Evolutionary conservation across 2,888 invertebrate species (phyloP).

Genomic region (Autographa gamma): DNA sequence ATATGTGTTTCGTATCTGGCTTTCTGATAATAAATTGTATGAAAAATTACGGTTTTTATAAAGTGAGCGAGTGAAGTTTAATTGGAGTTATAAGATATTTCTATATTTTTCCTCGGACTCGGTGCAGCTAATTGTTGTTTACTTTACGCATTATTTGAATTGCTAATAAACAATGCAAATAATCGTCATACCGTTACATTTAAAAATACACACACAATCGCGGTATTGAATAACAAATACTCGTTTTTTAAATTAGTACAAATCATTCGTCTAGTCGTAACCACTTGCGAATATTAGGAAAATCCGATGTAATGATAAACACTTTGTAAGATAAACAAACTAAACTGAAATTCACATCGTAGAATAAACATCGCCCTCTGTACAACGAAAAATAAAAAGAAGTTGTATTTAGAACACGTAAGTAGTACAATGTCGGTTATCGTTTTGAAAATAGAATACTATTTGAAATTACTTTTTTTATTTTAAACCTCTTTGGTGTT

Average conservation of each 20-base stretch:
- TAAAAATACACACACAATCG: slow-evolving; percentile 32
- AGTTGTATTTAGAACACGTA: slow-evolving; percentile 29
- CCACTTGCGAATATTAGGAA: slow-evolving; percentile 33
- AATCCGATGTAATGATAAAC: slow-evolving; percentile 41
- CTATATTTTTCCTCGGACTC: not conserved
- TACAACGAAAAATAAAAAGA: slow-evolving; percentile 16
- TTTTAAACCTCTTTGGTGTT: not conserved
- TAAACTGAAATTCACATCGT: slow-evolving; percentile 18
- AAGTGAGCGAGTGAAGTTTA: not conserved
- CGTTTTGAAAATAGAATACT: not conserved
- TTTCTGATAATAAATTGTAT: not conserved
- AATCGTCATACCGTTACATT: not conserved
- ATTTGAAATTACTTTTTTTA: not conserved
- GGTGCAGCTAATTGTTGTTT: slow-evolving; percentile 1
- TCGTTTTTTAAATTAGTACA: slow-evolving; percentile 26
- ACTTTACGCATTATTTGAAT: not conserved
- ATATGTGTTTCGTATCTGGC: slow-evolving; percentile 14
- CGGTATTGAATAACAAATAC: slow-evolving; percentile 14
- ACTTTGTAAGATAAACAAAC: slow-evolving; percentile 35
- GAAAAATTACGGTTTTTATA: not conserved
- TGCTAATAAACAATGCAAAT: not conserved
- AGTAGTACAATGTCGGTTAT: not conserved
- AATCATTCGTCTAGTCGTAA: slow-evolving; percentile 26
- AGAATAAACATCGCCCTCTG: slow-evolving; percentile 36
- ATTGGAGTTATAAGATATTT: not conserved